Conservation (phyloP, 2,113 vertebrate genomes). For the Ptilorrhoa leucosticta region DNA sequence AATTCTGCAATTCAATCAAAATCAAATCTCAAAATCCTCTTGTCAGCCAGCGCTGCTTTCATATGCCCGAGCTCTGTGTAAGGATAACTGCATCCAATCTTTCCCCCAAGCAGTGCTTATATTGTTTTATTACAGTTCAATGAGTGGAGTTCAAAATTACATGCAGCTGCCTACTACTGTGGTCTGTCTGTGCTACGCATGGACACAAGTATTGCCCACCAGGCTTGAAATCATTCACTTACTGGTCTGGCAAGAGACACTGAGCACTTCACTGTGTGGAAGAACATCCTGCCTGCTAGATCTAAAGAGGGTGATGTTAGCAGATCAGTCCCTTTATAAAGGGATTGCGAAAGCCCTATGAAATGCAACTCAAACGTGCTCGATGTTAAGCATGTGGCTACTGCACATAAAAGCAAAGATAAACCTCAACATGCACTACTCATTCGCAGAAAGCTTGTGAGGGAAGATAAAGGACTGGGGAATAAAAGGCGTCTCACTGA, state of each 20-base stretch:
- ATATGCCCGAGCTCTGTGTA: slow-evolving; percentile 76
- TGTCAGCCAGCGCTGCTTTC: slow-evolving; percentile 81
- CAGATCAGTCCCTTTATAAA: slow-evolving; percentile 79
- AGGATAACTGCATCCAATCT: slow-evolving; percentile 81
- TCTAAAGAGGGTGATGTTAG: slow-evolving; percentile 78
- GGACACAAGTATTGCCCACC: slow-evolving; percentile 79
- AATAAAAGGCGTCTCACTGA: slow-evolving; percentile 72
- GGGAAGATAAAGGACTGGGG: slow-evolving; percentile 70
- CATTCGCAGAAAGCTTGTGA: slow-evolving; percentile 69
- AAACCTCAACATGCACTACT: slow-evolving; percentile 75
- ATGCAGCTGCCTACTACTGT: slow-evolving; percentile 83
- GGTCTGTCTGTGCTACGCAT: slow-evolving; percentile 75
- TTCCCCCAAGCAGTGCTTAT: slow-evolving; percentile 83
- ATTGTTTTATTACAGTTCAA: slow-evolving; percentile 92
- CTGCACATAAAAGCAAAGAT: slow-evolving; percentile 77
- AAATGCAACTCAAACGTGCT: slow-evolving; percentile 75
- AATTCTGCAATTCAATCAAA: slow-evolving; percentile 86
- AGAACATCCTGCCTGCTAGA: slow-evolving; percentile 75
- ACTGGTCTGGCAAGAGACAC: slow-evolving; percentile 72
- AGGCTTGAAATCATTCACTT: slow-evolving; percentile 83
- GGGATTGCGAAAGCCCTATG: slow-evolving; percentile 75
- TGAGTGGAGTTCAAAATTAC: slow-evolving; percentile 87
- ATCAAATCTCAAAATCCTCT: slow-evolving; percentile 85
- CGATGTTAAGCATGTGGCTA: slow-evolving; percentile 76
- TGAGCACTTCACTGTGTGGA: slow-evolving; percentile 70